These are phyloP conservation scores for Protodeltote pygarga DNA, from an alignment of 2,888 invertebrate genomes.

Conservation along the genomic window DNA sequence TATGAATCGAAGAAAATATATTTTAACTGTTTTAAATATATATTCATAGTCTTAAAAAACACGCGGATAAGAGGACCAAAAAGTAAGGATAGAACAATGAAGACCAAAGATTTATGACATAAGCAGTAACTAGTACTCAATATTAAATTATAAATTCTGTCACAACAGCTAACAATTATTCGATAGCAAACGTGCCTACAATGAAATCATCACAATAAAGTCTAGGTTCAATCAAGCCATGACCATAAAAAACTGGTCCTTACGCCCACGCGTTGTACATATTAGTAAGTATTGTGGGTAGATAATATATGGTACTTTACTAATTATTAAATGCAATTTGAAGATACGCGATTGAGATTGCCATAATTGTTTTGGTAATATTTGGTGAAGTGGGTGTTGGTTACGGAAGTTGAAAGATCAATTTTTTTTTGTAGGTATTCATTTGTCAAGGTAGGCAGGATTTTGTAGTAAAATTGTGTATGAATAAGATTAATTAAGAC, in stretches of 20 bases:
- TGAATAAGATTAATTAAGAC: constrained; percentile 1
- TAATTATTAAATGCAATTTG: constrained; percentile 42
- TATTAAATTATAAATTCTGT: no score
- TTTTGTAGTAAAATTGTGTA: constrained; percentile 7
- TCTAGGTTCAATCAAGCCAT: constrained; percentile 24
- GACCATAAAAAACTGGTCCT: constrained; percentile 32
- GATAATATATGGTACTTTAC: constrained; percentile 40
- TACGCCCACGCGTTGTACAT: constrained; percentile 30
- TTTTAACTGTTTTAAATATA: neutral
- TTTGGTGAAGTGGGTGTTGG: constrained; percentile 27
- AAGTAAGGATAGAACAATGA: neutral
- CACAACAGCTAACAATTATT: constrained; percentile 9
- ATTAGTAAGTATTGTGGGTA: constrained; percentile 40
- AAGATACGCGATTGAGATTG: constrained; percentile 16
- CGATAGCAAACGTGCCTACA: constrained; percentile 7
- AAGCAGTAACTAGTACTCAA: no score
- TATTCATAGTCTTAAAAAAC: neutral
- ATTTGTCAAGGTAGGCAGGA: constrained; percentile 22
- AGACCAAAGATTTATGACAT: no score
- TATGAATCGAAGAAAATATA: neutral
- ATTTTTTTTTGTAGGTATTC: neutral
- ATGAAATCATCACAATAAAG: constrained; percentile 39
- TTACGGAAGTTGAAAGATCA: constrained; percentile 9
- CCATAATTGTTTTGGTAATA: constrained; percentile 43
- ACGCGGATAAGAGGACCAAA: constrained; percentile 4